Evolutionary conservation across 2,113 vertebrate genomes (phyloP).

Genomic region (Notothenia coriiceps): DNA sequence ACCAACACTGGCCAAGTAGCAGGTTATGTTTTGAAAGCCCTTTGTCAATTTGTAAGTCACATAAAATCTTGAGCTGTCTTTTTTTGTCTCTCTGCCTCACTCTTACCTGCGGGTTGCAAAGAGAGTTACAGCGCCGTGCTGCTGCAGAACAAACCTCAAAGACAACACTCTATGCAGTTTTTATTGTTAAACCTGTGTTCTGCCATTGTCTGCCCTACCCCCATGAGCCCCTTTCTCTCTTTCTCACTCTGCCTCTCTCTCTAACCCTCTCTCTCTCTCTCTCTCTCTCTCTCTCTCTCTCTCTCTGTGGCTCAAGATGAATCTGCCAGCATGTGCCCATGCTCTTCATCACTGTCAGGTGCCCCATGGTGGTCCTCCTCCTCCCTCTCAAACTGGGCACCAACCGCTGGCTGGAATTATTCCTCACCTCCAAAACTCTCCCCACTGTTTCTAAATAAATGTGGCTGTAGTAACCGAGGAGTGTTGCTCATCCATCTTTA

Average conservation of each 20-base stretch:
- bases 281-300: constrained; percentile 39
- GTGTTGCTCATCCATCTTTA: constrained; percentile 90
- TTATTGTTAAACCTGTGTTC: constrained; percentile 79
- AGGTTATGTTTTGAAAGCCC: constrained; percentile 65
- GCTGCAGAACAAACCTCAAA: constrained; percentile 69
- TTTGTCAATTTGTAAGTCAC: constrained; percentile 60
- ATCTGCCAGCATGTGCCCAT: constrained; percentile 86
- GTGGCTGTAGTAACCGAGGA: constrained; percentile 86
- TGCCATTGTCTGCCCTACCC: constrained; percentile 69
- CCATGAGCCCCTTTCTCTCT: constrained; percentile 35
- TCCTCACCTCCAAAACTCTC: constrained; percentile 89
- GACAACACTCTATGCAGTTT: constrained; percentile 64
- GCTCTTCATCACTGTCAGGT: constrained; percentile 90
- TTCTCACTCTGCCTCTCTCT: constrained; percentile 48
- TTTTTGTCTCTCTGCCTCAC: constrained; percentile 5
- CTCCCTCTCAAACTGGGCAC: constrained; percentile 88
- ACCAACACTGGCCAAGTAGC: constrained; percentile 63
- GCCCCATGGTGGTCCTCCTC: constrained; percentile 88
- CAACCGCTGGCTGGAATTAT: constrained; percentile 91
- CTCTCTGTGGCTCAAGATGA: constrained; percentile 83
- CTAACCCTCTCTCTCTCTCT: constrained; percentile 13
- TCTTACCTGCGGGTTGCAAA: constrained; percentile 51
- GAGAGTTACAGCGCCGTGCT: constrained; percentile 51
- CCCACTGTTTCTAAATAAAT: constrained; percentile 94
- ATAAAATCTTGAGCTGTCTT: constrained; percentile 56